These are phyloP conservation scores for Brachionus angularis DNA, from an alignment of 1,140 invertebrate genomes.

Conservation along the genomic window DNA sequence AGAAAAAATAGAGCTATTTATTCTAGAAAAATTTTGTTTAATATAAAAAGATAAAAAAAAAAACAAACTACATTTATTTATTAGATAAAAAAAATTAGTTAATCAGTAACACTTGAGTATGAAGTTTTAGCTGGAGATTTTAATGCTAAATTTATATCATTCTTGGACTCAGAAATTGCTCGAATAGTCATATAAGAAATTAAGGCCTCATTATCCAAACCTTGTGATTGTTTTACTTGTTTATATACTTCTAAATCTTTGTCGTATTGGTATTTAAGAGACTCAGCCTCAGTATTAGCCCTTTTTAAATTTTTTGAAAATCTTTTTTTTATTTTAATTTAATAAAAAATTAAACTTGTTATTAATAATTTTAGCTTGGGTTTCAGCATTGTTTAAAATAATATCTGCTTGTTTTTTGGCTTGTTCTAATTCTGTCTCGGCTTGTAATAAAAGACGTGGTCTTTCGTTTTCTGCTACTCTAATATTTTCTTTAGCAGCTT, in stretches of 20 bases:
- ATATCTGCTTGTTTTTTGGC: constrained; percentile 45
- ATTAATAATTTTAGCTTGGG: constrained; percentile 38
- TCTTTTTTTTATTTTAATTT: background rate
- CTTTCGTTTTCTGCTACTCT: constrained; percentile 50
- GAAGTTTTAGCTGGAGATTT: constrained; percentile 51
- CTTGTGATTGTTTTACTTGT: constrained; percentile 46
- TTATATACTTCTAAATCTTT: constrained; percentile 52
- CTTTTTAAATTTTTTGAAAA: constrained; percentile 44
- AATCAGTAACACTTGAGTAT: constrained; percentile 45
- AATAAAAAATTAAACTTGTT: constrained; percentile 45
- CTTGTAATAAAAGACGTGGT: constrained; percentile 49
- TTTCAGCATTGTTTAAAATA: constrained; percentile 45
- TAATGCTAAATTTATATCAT: constrained; percentile 51
- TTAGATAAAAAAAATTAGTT: too few relatives aligned
- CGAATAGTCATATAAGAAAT: constrained; percentile 52
- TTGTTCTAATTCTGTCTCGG: constrained; percentile 47
- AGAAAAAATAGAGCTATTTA: too few relatives aligned
- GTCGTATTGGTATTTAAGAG: constrained; percentile 49
- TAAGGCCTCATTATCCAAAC: constrained; percentile 50
- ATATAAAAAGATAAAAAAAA: too few relatives aligned
- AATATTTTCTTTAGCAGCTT: constrained; percentile 53
- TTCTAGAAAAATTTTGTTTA: too few relatives aligned
- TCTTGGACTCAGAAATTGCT: constrained; percentile 51
- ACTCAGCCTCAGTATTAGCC: constrained; percentile 50
- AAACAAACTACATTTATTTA: too few relatives aligned